Conservation (phyloP, 2,797 vertebrate species). For the Hydrophis major region DNA sequence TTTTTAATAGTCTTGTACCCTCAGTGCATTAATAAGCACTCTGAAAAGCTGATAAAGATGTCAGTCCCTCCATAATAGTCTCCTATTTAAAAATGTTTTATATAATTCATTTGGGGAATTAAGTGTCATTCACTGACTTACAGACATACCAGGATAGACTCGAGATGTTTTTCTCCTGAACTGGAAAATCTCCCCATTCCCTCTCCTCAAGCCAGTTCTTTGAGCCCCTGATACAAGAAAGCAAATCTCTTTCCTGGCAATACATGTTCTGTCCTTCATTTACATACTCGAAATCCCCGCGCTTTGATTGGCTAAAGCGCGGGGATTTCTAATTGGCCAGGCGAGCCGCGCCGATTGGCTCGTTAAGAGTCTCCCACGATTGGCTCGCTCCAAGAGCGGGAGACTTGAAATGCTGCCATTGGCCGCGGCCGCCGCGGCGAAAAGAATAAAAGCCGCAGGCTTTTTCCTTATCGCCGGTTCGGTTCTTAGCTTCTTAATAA, state of each 20-base stretch:
- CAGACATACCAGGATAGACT: neutral
- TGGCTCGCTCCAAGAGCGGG: too few species aligned
- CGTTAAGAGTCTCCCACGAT: too few species aligned
- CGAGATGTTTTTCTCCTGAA: neutral
- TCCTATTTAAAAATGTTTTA: constrained; percentile 44
- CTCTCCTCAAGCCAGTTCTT: neutral
- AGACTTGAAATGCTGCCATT: too few species aligned
- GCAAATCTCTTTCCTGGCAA: neutral
- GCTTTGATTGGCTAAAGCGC: too few species aligned
- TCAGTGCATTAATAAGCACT: constrained; percentile 57
- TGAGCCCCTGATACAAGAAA: neutral
- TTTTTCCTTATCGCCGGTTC: too few species aligned
- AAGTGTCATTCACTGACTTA: constrained; percentile 7
- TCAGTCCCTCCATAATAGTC: constrained; percentile 38
- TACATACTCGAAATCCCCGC: too few species aligned
- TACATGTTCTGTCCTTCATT: too few species aligned
- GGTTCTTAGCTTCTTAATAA: too few species aligned
- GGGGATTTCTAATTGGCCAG: too few species aligned
- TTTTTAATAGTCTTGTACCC: constrained; percentile 58
- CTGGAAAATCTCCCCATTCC: neutral
- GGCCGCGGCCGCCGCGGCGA: too few species aligned
- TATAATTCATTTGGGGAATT: constrained; percentile 31
- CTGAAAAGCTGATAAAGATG: constrained; percentile 42
- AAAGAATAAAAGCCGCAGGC: too few species aligned
- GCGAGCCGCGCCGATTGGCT: too few species aligned